Evolutionary conservation across 2,888 invertebrate genomes (phyloP).

Genomic region (Nomada hirtipes): DNA sequence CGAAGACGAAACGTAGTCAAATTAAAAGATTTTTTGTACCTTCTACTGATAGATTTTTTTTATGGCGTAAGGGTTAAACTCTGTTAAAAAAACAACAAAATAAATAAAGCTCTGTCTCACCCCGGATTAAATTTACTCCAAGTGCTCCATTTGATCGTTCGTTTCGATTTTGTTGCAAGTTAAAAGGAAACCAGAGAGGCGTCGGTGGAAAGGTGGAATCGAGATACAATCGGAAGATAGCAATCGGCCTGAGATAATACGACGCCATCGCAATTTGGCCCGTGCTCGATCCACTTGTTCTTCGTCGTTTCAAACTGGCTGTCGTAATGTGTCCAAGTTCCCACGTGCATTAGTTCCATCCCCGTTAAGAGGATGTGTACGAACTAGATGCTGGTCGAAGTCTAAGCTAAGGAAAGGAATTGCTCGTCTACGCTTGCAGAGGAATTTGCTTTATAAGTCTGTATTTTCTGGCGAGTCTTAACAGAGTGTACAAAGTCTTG

Average conservation of each 20-base stretch:
- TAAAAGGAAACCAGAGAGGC: slow-evolving; percentile 2
- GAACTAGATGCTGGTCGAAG: slow-evolving; percentile 44
- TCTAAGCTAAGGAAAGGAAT: slow-evolving; percentile 48
- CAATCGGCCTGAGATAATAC: slow-evolving; percentile 63
- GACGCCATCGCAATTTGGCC: slow-evolving; percentile 65
- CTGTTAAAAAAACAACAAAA: neutral
- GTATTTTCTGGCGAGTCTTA: slow-evolving; percentile 24
- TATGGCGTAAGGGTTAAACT: too few species aligned
- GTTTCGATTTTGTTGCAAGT: slow-evolving; percentile 15
- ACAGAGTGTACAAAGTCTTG: slow-evolving; percentile 5
- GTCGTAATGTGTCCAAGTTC: slow-evolving; percentile 68
- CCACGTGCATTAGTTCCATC: slow-evolving; percentile 71
- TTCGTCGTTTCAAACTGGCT: slow-evolving; percentile 48
- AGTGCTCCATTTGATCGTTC: neutral
- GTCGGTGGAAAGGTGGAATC: neutral
- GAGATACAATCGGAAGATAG: slow-evolving; percentile 46
- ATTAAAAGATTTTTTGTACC: too few species aligned
- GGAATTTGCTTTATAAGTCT: slow-evolving; percentile 38
- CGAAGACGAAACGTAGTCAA: too few species aligned
- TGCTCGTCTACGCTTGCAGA: slow-evolving; percentile 2
- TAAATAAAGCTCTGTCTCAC: neutral
- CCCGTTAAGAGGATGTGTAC: slow-evolving; percentile 64
- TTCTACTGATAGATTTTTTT: too few species aligned
- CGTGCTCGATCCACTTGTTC: slow-evolving; percentile 62
- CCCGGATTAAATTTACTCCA: neutral